Base-by-base conservation (phyloP, 2,888 invertebrate genomes). In the Sipunculus nudus region DNA sequence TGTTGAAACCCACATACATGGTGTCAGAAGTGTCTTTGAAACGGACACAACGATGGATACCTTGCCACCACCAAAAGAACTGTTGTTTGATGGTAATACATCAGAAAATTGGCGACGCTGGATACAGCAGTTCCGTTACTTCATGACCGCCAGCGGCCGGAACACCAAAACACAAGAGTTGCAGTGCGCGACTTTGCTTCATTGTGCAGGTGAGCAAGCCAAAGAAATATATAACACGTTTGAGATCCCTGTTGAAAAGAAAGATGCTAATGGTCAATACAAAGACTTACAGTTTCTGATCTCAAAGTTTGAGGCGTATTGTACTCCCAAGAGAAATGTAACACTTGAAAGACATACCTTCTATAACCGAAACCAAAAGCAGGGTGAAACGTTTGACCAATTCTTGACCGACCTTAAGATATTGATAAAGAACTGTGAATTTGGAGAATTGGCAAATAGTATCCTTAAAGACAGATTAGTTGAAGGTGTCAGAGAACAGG, bases 391-490 rank as follows among this genome's bases (percentile, higher is more conserved):
- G 2, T 50, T 68, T 40, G 61, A 62, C 26, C 46, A 49, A 4
- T 65, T 47, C 39, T 55, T 62, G 2, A 59, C 59, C n/a, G 59
- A 62, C 23, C 41, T 62, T 23, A 46, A 26, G 31, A 50, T 35
- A 13, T 26, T 26, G 28, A 49, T 57, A 26, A 59, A 48, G 46
- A 52, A 43, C 21, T 66, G 63, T 62, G 67, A 64, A 49, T 64
- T 59, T 47, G 57, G 61, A 35, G 52, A 59, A 16, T 46, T 64
- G 10, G 23, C 23, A 26, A 64, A 62, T 40, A 50, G 52, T 3
- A 40, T 61, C n/a, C 54, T 59, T 5, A 46, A 54, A 39, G 60
- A 66, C 38, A 31, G 60, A 40, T 54, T 63, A 25, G 56, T 65
- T 29, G 54, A 57, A 59, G 65, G 63, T 13, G 43, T 65, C 26